Base-by-base conservation (phyloP, 2,113 vertebrate species). In the Ptychochromis oligacanthus region DNA sequence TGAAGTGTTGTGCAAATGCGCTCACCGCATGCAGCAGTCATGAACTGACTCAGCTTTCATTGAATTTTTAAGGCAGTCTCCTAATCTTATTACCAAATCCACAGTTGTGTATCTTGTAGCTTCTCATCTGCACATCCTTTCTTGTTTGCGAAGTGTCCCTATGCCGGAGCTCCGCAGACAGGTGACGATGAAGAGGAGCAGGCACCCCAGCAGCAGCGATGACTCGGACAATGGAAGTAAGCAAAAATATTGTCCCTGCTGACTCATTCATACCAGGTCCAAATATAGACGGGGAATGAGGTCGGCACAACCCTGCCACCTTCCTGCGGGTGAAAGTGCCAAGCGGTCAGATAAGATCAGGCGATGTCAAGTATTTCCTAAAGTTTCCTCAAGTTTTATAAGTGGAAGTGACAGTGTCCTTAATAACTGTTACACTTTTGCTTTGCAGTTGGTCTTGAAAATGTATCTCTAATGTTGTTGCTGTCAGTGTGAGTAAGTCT, bases 211-310 rank as follows among this genome's bases (percentile, higher is more conserved):
- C 96, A 98, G 97, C 97, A 98, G 98, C 24, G 97, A 99, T 61
- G 98, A 99, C 93, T 99, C 98, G 0, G 98, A 98, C 94, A 97
- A 99, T 96, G 97, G 96, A 96, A 99, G 98, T 99, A 96, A 99
- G 98, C 93, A 91, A 80, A 70, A 77, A 24, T 56, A 18, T 78
- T 43, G 62, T 38, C 67, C 61, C 55, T 81, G 65, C 70, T 81
- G 57, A 80, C 62, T 89, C 78, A 49, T 75, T 72, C 17, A 2
- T 46, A 6, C 38, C 17, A 28, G 24, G 2, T 24, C 72, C 75
- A 89, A 80, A 87, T 89, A 83, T 85, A 90, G 85, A 64, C 9
- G 4, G 1, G 1, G 6, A 87, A 81, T 4, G 2, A 78, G 64
- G 72, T 28, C 72, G 56, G 62, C 14, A 2, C 64, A 67, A 10